Base-by-base conservation (phyloP, 1,140 invertebrate species). In the Lucilia cuprina region DNA sequence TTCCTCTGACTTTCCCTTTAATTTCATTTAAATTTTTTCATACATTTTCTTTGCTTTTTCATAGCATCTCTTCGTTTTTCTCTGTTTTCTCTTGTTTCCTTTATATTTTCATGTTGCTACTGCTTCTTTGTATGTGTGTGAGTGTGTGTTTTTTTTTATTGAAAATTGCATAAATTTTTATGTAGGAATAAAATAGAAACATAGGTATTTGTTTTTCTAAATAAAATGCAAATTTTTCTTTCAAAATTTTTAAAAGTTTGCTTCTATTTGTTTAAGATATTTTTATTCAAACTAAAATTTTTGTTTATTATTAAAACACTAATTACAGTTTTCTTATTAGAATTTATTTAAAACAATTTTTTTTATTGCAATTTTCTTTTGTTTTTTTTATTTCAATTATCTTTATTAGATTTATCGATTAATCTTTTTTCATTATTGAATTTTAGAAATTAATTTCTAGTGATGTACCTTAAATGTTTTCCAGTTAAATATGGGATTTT, bases 131-230 rank as follows among this genome's bases (percentile, higher is more conserved):
- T 21, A 3, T 70, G n/a, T 21, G n/a, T n/a, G n/a, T n/a, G n/a
- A n/a, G n/a, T n/a, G n/a, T n/a, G n/a, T n/a, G n/a, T n/a, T n/a
- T n/a, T n/a, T n/a, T n/a, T 70, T 70, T 70, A 70, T 70, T 70
- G 65, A 70, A 70, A 70, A 70, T 70, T 70, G 65, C 65, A 70
- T 70, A 21, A 70, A 70, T 21, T 70, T 70, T 70, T 70, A 70
- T 70, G 65, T 70, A 21, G 65, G n/a, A 55, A 55, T 2, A 55
- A 55, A n/a, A 19, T 70, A n/a, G 25, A 30, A 30, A 30, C 25
- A 30, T 30, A n/a, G n/a, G n/a, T n/a, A n/a, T 30, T 30, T 30
- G 1, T 30, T 30, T 30, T 30, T 7, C 8, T 8, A 21, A 70
- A 21, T 10, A 21, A 70, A 70, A 0, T 21, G 21, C 19, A 70